phyloP scores from a whole-genome alignment of 2,797 vertebrate species.

The Geotrypetes seraphini region DNA sequence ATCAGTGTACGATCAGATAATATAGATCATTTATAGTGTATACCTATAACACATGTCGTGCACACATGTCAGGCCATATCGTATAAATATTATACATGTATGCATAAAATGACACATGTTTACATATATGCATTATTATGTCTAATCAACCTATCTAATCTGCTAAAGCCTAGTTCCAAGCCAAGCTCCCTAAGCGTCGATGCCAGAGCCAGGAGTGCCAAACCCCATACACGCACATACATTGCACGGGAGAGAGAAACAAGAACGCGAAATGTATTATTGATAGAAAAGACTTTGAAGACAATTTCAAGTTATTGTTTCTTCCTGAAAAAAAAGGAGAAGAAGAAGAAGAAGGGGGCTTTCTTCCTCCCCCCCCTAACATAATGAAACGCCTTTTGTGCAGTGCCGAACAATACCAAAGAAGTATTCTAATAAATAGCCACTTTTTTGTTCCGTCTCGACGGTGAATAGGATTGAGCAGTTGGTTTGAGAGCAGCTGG shows the following conservation, averaged over 20 bases:
- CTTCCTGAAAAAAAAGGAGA: constrained; percentile 45
- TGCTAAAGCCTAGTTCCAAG: constrained; percentile 41
- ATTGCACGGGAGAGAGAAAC: constrained; percentile 72
- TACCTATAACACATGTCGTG: no score
- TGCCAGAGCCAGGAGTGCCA: constrained; percentile 73
- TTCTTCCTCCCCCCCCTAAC: constrained; percentile 56
- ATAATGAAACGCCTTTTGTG: constrained; percentile 97
- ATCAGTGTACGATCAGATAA: no score
- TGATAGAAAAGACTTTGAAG: constrained; percentile 78
- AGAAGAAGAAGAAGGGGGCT: constrained; percentile 37
- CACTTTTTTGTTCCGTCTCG: constrained; percentile 81
- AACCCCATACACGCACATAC: constrained; percentile 57
- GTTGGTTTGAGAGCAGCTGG: constrained; percentile 91
- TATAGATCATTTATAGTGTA: no score
- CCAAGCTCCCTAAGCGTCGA: constrained; percentile 60
- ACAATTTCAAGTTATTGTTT: constrained; percentile 99
- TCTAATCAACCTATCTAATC: no score
- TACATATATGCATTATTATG: neutral
- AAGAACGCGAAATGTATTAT: constrained; percentile 94
- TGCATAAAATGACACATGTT: neutral
- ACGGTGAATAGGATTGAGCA: constrained; percentile 89
- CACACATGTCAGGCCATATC: neutral
- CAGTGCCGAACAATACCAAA: constrained; percentile 91
- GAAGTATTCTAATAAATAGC: constrained; percentile 97
- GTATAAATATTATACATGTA: neutral